These are phyloP conservation scores for Napeogenes inachia DNA, from an alignment of 2,888 invertebrate genomes.

Conservation along the genomic window DNA sequence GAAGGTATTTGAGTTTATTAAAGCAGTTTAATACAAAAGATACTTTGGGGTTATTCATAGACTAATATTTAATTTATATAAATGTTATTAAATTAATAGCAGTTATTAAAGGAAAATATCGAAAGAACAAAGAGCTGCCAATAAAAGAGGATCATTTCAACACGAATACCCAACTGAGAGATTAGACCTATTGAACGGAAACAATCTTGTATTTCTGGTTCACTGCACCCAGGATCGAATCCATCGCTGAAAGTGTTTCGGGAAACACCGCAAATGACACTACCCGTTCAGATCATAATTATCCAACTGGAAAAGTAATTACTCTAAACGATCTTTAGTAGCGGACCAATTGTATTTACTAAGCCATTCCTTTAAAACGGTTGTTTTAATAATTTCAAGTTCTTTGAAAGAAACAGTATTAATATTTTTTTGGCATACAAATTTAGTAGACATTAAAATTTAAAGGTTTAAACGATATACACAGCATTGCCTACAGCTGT, in stretches of 20 bases:
- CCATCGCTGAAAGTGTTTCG: constrained; percentile 48
- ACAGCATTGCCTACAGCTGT: constrained; percentile 6
- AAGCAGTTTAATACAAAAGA: no score
- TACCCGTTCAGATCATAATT: constrained; percentile 8
- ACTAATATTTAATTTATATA: no score
- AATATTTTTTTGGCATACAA: no score
- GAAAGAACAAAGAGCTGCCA: constrained; percentile 63
- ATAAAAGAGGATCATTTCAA: constrained; percentile 71
- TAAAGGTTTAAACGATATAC: background rate
- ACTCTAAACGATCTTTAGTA: background rate
- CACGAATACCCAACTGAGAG: constrained; percentile 72
- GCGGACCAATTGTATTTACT: background rate
- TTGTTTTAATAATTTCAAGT: no score
- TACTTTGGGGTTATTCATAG: no score
- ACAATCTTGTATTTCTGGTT: constrained; percentile 72
- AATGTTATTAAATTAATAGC: background rate
- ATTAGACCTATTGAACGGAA: constrained; percentile 73
- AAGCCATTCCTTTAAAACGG: no score
- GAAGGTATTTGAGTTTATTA: no score
- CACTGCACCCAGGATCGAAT: constrained; percentile 58
- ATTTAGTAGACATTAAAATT: no score
- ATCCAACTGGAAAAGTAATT: constrained; percentile 16
- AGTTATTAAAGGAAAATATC: constrained; percentile 44
- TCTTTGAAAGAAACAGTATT: no score
- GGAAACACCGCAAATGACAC: constrained; percentile 41